Conservation (phyloP, 2,797 vertebrate species). For the Alauda arvensis region DNA sequence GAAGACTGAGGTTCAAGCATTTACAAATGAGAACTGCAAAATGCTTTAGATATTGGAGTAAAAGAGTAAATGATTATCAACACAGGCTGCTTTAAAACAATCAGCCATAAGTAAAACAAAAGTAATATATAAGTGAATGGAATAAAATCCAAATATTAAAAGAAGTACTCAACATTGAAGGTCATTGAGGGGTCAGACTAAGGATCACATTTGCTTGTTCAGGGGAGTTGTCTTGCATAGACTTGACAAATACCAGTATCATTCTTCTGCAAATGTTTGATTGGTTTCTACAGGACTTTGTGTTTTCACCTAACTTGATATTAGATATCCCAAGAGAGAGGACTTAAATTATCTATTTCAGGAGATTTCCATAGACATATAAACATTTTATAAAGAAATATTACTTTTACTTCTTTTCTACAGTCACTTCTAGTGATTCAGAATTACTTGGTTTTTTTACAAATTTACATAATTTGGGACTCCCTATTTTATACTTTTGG, state of each 20-base stretch:
- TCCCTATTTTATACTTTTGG: not conserved
- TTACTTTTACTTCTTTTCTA: not conserved
- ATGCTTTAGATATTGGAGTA: not conserved
- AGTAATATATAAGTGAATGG: not conserved
- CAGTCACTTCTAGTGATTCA: not conserved
- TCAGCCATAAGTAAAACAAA: not conserved
- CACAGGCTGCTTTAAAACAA: not conserved
- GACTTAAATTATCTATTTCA: not conserved
- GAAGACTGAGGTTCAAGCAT: not conserved
- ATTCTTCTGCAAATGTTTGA: not conserved
- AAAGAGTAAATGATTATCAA: not conserved
- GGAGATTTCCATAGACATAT: not conserved
- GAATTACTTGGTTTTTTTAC: not conserved
- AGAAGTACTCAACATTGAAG: not conserved
- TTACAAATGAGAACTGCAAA: not conserved
- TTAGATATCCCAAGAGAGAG: not conserved
- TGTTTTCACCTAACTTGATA: not conserved
- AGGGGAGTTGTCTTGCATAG: not conserved
- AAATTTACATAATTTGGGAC: not conserved
- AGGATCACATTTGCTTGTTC: not conserved
- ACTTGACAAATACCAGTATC: not conserved
- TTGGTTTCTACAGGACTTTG: not conserved
- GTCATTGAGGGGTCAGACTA: not conserved
- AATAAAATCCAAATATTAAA: not conserved
- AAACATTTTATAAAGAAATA: not conserved